These are phyloP conservation scores for Nesogale talazaci DNA, from an alignment of 2,113 vertebrate genomes.

Conservation along the genomic window DNA sequence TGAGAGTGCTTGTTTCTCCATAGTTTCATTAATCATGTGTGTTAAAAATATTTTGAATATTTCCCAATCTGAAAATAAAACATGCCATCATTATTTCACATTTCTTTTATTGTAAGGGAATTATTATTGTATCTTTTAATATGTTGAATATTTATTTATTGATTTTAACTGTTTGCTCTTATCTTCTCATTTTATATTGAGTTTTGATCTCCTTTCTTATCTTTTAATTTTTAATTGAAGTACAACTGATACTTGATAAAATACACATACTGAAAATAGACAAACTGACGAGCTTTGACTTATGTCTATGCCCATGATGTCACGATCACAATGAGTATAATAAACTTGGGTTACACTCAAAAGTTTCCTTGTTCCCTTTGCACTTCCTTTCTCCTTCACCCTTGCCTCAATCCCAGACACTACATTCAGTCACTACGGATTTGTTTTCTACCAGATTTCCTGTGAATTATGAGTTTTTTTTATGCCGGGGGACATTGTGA, in stretches of 20 bases:
- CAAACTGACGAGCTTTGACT: not conserved
- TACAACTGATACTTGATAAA: not conserved
- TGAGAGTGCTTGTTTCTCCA: not conserved
- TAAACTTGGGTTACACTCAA: not conserved
- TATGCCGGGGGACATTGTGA: not conserved
- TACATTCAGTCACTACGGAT: not conserved
- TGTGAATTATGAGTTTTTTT: not conserved
- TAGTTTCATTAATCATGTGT: not conserved
- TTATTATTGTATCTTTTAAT: slow-evolving; percentile 21
- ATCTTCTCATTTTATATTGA: not conserved
- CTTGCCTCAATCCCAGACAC: not conserved
- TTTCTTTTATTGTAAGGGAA: slow-evolving; percentile 29
- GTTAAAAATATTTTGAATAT: not conserved
- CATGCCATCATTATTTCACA: not conserved
- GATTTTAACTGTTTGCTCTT: not conserved
- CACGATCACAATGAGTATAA: not conserved
- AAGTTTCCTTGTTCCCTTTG: not conserved
- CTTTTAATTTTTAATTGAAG: not conserved
- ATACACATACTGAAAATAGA: not conserved
- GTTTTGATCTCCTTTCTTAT: slow-evolving; percentile 20
- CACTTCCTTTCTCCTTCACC: not conserved
- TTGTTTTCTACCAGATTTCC: not conserved
- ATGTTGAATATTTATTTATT: not conserved
- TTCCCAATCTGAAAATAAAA: not conserved
- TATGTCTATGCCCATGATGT: not conserved